A percentile compares a stretch with the other conserved stretches of the same genome.
Conservation (phyloP, 2,888 invertebrate species). For the Torymus auratus region DNA sequence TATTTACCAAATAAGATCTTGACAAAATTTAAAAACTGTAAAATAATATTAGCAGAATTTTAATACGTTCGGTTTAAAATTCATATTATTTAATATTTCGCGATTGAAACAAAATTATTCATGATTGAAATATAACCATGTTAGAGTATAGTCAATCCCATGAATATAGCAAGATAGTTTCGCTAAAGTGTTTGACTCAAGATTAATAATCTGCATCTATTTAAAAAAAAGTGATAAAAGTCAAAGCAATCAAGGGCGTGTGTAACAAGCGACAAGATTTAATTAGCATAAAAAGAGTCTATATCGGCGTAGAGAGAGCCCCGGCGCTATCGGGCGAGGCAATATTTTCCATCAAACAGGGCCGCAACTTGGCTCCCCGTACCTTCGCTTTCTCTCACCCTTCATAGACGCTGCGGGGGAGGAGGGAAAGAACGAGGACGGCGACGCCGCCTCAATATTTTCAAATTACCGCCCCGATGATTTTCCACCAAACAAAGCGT, state of each 20-base stretch:
- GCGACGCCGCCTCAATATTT: slow-evolving; percentile 70
- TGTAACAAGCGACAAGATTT: slow-evolving; percentile 56
- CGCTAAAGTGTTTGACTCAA: too few species aligned
- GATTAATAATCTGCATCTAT: not conserved
- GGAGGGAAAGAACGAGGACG: slow-evolving; percentile 20
- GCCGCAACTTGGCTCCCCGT: slow-evolving; percentile 61
- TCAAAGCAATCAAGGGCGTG: slow-evolving; percentile 61
- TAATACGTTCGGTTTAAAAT: too few species aligned
- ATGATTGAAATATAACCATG: too few species aligned
- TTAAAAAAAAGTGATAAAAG: slow-evolving; percentile 61
- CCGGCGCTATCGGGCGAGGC: slow-evolving; percentile 63
- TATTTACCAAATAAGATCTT: too few species aligned
- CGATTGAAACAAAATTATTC: too few species aligned
- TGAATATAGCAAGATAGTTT: too few species aligned
- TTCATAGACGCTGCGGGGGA: not conserved
- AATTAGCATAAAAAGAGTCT: slow-evolving; percentile 60
- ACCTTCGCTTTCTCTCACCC: slow-evolving; percentile 36
- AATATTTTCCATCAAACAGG: slow-evolving; percentile 66
- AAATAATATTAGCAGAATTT: too few species aligned
- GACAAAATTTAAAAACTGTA: too few species aligned
- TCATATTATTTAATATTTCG: too few species aligned
- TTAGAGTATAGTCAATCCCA: too few species aligned
- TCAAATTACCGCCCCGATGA: slow-evolving; percentile 74
- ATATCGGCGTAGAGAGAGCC: slow-evolving; percentile 46
- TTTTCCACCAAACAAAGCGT: slow-evolving; percentile 73